phyloP scores from a whole-genome alignment of 92 coral and sea anemone genomes.

The Zoanthus solanderi region DNA sequence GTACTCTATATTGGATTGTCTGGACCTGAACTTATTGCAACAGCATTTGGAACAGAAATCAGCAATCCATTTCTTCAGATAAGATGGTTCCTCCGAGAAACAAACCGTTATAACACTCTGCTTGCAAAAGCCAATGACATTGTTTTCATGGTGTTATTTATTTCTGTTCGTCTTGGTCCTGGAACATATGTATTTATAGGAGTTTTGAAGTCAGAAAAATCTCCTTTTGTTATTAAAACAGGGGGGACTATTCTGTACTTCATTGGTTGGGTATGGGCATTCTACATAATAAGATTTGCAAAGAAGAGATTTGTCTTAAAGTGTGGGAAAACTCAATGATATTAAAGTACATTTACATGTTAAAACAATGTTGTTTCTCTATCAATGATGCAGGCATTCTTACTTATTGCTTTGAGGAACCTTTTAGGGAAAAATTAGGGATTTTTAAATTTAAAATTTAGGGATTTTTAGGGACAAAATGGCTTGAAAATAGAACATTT shows the following conservation, averaged over 20 bases:
- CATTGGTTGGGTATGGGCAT: constrained; percentile 86
- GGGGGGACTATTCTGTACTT: constrained; percentile 87
- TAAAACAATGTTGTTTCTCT: background rate
- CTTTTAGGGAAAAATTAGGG: too few relatives aligned
- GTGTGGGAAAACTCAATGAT: constrained; percentile 33
- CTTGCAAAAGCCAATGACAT: constrained; percentile 88
- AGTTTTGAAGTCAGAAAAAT: constrained; percentile 68
- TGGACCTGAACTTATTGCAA: constrained; percentile 90
- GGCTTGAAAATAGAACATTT: too few relatives aligned
- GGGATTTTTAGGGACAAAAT: too few relatives aligned
- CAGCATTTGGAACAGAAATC: constrained; percentile 92
- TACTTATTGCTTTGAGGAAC: too few relatives aligned
- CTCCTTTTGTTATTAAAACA: constrained; percentile 74
- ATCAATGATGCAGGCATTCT: background rate
- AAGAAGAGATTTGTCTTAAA: constrained; percentile 85
- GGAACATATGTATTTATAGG: constrained; percentile 77
- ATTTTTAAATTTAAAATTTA: too few relatives aligned
- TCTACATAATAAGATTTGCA: constrained; percentile 80
- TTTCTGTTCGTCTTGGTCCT: constrained; percentile 86
- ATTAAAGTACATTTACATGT: background rate
- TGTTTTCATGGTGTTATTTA: constrained; percentile 81
- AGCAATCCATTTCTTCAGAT: constrained; percentile 94
- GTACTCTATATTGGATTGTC: constrained; percentile 71
- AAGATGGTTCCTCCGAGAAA: constrained; percentile 96
- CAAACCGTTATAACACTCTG: constrained; percentile 71